Conservation (phyloP, 2,888 invertebrate genomes). For the Thecophora atra region DNA sequence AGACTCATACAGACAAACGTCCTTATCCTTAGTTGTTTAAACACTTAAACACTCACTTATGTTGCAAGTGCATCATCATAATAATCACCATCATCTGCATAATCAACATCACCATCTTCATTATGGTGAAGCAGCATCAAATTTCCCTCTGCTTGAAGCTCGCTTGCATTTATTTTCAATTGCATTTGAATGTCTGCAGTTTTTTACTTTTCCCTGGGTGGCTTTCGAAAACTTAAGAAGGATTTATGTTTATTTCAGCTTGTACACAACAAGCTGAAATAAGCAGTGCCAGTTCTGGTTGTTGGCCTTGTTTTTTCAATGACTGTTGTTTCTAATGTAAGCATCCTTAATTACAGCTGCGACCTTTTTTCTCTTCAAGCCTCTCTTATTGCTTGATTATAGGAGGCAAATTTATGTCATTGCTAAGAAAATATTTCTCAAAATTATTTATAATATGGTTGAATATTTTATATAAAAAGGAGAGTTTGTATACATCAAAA, state of each 20-base stretch:
- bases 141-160: neutral
- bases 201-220: neutral
- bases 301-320: neutral
- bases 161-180: slow-evolving; percentile 1
- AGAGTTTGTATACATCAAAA: too few species aligned
- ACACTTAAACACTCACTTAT: slow-evolving; percentile 14
- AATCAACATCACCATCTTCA: slow-evolving; percentile 3
- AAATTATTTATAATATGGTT: too few species aligned
- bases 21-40: neutral
- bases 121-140: neutral
- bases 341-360: slow-evolving; percentile 29
- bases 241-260: slow-evolving; percentile 23
- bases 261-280: too few species aligned
- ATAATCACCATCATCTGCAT: slow-evolving; percentile 15
- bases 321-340: neutral
- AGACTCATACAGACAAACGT: neutral
- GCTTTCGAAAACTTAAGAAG: slow-evolving; percentile 11
- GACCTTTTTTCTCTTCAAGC: neutral
- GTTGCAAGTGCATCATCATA: slow-evolving; percentile 18
- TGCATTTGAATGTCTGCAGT: slow-evolving; percentile 9
- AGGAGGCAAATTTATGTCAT: too few species aligned
- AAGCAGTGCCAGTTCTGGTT: neutral
- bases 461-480: too few species aligned
- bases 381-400: neutral
- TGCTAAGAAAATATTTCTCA: too few species aligned